Base-by-base conservation (phyloP, 2,888 invertebrate genomes). In the Tachina grossa region DNA sequence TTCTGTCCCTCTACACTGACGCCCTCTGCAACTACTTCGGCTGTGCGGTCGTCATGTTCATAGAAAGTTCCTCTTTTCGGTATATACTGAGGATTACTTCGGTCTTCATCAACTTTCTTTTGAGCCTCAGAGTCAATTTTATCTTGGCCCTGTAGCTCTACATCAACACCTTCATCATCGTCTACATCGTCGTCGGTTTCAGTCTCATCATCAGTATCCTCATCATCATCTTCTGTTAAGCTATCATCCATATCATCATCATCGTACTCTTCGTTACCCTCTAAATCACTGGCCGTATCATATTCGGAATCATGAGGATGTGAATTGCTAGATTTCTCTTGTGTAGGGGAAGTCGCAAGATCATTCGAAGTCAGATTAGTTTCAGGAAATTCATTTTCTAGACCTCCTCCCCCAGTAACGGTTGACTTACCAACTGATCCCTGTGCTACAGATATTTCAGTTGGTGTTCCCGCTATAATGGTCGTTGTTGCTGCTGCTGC, bases 61-160 rank as follows among this genome's bases (percentile, higher is more conserved):
- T 99, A 99, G 92, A 99, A 99, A 0, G 97, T 97, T 0, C 99
- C 99, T 88, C 96, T 95, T 92, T 98, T 98, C 0, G 99, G 99
- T 88, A 99, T 98, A 93, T 98, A 99, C 90, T 99, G 98, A 1
- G 99, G 99, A 93, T 99, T 98, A 91, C 98, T 96, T 57, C 97
- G 94, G 91, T 99, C 99, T 91, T 98, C 98, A 91, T 98, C 98
- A 2, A 98, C 95, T 88, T 96, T 95, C 87, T 96, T 95, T 81
- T 95, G 94, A 0, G 94, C 93, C 87, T 95, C 95, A 45, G 94
- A 93, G 87, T 95, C 95, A 16, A 89, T 87, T 43, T 93, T 93
- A 76, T 94, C 94, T 71, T 96, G 95, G 1, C 76, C 79, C 10
- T 88, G 96, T 1, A 95, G 96, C 91, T 96, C 94, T 89, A 95